Evolutionary conservation across 2,113 vertebrate genomes (phyloP).

Genomic region (Notechis scutatus): DNA sequence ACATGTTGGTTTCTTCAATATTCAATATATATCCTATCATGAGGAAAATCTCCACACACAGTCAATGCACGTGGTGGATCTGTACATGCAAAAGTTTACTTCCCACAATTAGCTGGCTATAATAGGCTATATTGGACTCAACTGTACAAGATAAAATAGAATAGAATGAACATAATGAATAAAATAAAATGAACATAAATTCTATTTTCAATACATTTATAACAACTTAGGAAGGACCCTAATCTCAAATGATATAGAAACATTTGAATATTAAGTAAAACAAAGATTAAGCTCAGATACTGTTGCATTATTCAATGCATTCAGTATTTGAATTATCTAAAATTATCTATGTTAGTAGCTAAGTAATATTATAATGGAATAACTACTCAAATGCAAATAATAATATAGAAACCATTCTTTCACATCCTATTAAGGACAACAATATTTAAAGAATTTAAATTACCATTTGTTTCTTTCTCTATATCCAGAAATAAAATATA

Average conservation of each 20-base stretch:
- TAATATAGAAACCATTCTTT: background rate
- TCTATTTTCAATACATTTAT: background rate
- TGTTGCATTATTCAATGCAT: background rate
- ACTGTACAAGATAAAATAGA: background rate
- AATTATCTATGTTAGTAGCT: background rate
- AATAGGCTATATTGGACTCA: background rate
- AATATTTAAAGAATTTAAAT: background rate
- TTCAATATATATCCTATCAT: background rate
- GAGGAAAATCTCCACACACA: background rate
- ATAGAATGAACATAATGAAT: too few relatives aligned
- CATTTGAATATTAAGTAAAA: background rate
- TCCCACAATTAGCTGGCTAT: background rate
- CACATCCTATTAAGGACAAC: background rate
- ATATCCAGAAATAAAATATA: constrained; percentile 17
- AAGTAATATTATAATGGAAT: constrained; percentile 3
- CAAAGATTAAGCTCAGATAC: background rate
- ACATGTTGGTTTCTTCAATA: background rate
- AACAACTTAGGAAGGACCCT: background rate
- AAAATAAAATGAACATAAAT: background rate
- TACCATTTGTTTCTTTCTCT: constrained; percentile 14
- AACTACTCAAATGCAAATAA: background rate
- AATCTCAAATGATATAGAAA: background rate
- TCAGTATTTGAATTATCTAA: background rate
- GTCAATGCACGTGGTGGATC: background rate
- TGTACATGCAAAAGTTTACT: background rate